Conservation (phyloP, 2,797 vertebrate genomes). For the Lepus townsendii region DNA sequence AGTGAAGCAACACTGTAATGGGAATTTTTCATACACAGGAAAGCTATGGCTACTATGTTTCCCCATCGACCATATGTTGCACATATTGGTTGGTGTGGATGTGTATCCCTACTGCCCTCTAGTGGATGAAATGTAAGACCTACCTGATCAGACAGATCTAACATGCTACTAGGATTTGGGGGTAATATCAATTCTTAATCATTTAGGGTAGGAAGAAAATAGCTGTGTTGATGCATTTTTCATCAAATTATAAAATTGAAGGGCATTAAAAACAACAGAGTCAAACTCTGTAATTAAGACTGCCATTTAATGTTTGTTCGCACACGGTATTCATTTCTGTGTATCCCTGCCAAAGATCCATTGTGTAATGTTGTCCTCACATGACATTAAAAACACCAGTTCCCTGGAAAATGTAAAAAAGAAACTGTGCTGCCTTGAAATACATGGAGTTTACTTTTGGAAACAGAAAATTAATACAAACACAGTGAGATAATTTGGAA, state of each 20-base stretch:
- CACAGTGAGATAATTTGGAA: constrained; percentile 82
- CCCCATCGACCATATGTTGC: constrained; percentile 84
- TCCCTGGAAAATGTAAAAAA: constrained; percentile 85
- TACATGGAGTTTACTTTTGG: constrained; percentile 83
- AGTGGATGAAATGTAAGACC: constrained; percentile 84
- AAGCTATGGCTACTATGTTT: constrained; percentile 86
- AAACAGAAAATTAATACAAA: constrained; percentile 85
- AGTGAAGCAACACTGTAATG: constrained; percentile 85
- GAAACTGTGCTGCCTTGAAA: constrained; percentile 82
- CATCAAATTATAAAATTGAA: constrained; percentile 87
- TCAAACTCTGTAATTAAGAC: constrained; percentile 86
- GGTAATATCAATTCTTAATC: constrained; percentile 84
- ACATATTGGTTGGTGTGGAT: constrained; percentile 82
- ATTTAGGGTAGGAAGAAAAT: constrained; percentile 84
- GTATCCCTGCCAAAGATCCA: constrained; percentile 85
- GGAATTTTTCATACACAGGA: constrained; percentile 84
- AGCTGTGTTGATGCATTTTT: constrained; percentile 86
- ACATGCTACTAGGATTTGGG: constrained; percentile 68
- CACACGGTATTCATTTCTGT: constrained; percentile 87
- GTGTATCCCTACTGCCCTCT: constrained; percentile 85
- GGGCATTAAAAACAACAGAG: constrained; percentile 87
- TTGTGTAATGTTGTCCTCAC: constrained; percentile 87
- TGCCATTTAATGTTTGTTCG: constrained; percentile 87
- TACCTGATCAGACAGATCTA: constrained; percentile 78
- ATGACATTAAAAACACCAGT: constrained; percentile 87